Evolutionary conservation across 1,140 invertebrate genomes (phyloP), one percentile per base, ranked within the genome.

Genomic region (Hydropsyche tenuis): DNA sequence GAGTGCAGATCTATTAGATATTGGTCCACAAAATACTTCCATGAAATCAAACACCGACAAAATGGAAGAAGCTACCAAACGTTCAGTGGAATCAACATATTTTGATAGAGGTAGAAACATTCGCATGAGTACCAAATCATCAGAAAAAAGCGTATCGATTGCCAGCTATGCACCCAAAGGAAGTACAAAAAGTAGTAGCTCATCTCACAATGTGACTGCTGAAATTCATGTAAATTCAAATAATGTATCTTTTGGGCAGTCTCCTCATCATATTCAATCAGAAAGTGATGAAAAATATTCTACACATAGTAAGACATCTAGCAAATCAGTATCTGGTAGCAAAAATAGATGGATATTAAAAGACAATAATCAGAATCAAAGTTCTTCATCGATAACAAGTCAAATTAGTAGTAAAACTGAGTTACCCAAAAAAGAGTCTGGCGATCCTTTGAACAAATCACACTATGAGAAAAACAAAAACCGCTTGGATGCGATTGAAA

Each of bases 161-260:
- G 48, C 76, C 0, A 72, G 65, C 43, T 72, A 45, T 51, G 45
- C 16, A 73, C 37, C 45, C 25, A 63, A 72, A 18, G 37, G 82
- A 75, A 84, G 81, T 70, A 84, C 83, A 11, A 83, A 79, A 76
- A 85, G 83, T 76, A 76, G 70, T 56, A 65, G 51, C 16, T 75
- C 78, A 60, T 73, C 78, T 18, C 81, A 84, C 23, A 84, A 83
- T 76, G 80, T 85, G n/a, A 85, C 83, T 48, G 83, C 83, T 51
- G 85, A 86, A 80, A 82, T 85, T 68, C 83, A 85, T 60, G 81
- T 83, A 0, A 84, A 82, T 79, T 77, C 82, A 23, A 84, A 82
- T 76, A 83, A 80, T 75, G 66, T 82, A 20, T 80, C 81, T 1
- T 73, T 83, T 16, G 82, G 82, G 0, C 81, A 83, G 60, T 84